These are phyloP conservation scores for Astropecten irregularis DNA, from an alignment of 53 echinoderm and acorn worm genomes.

Conservation along the genomic window DNA sequence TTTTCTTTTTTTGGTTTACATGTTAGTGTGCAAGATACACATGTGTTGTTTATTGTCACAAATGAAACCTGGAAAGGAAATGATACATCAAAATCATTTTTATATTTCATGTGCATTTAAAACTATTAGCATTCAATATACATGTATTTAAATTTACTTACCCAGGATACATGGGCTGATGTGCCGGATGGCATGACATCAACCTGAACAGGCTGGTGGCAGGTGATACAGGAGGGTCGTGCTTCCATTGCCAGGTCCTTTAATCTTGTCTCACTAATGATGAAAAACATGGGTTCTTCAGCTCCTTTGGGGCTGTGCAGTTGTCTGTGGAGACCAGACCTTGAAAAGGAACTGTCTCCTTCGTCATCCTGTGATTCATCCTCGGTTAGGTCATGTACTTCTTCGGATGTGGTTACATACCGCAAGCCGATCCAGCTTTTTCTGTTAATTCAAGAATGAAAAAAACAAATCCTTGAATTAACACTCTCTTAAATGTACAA, in stretches of 20 bases:
- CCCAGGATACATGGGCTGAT: not conserved
- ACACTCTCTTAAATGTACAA: too few relatives aligned
- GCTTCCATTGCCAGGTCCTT: slow-evolving; percentile 4
- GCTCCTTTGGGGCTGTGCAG: not conserved
- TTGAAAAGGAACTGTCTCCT: not conserved
- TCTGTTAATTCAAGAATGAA: too few relatives aligned
- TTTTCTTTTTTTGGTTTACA: too few relatives aligned
- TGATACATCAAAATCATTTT: too few relatives aligned
- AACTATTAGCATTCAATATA: too few relatives aligned
- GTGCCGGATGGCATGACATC: not conserved
- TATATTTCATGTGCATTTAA: too few relatives aligned
- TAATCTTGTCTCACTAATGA: not conserved
- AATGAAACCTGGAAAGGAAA: too few relatives aligned
- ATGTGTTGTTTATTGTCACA: too few relatives aligned
- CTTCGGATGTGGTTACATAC: not conserved
- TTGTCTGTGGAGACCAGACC: not conserved
- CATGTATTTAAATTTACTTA: too few relatives aligned
- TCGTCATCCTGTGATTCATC: not conserved
- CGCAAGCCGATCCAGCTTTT: not conserved
- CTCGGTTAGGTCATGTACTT: not conserved
- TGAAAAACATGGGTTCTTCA: not conserved
- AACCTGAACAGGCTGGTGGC: not conserved
- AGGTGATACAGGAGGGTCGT: not conserved
- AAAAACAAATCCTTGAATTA: too few relatives aligned
- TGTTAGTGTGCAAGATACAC: too few relatives aligned